Evolutionary conservation across 2,888 invertebrate genomes (phyloP).

Genomic region (Aphodius sticticus): DNA sequence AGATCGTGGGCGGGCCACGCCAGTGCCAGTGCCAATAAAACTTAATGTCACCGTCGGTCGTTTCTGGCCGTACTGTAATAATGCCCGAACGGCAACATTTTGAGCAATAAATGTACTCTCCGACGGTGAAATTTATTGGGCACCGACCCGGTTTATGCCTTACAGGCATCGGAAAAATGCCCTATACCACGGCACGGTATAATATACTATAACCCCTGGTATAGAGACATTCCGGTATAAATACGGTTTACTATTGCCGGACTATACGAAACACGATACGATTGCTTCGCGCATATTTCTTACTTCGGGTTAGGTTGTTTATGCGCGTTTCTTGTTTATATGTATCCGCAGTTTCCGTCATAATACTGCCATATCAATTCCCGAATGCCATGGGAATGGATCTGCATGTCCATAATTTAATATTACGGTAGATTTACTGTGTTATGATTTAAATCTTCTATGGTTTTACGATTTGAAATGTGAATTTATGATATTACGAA

Average conservation of each 20-base stretch:
- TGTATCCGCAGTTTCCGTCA: not conserved
- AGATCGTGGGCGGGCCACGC: not conserved
- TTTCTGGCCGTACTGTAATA: not conserved
- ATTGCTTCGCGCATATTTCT: not conserved
- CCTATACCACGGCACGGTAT: not conserved
- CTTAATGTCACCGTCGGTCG: not conserved
- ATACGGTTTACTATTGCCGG: not conserved
- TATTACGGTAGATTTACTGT: too few relatives aligned
- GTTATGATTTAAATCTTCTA: too few relatives aligned
- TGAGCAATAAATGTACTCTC: slow-evolving; percentile 4
- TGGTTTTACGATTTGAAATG: too few relatives aligned
- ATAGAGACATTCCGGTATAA: not conserved
- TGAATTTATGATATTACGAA: too few relatives aligned
- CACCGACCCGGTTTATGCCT: slow-evolving; percentile 4
- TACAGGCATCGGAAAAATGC: not conserved
- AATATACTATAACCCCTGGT: not conserved
- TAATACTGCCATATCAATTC: not conserved
- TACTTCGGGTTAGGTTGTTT: not conserved
- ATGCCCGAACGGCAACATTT: slow-evolving; percentile 4
- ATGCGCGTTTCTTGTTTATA: not conserved
- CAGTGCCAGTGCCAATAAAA: not conserved
- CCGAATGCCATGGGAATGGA: not conserved
- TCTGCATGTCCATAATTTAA: not conserved
- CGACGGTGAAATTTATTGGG: not conserved
- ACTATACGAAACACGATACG: not conserved